Conservation (phyloP, 53 echinoderm and acorn worm genomes). For the Mesocentrotus franciscanus region DNA sequence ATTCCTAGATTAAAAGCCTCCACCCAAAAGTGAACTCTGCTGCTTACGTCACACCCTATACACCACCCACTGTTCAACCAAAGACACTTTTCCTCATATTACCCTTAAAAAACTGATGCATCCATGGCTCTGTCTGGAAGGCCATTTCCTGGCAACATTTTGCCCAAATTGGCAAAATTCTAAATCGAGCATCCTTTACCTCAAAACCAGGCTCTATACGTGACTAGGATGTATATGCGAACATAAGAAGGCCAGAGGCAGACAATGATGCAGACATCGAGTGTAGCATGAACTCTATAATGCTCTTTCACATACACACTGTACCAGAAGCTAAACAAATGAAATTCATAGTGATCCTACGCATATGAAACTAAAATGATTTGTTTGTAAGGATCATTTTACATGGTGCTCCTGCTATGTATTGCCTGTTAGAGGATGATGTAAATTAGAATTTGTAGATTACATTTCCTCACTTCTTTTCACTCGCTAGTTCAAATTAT, state of each 20-base stretch:
- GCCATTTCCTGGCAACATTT: slow-evolving; percentile 42
- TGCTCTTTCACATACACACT: not conserved
- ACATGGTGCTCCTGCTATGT: not conserved
- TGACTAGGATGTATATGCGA: slow-evolving; percentile 34
- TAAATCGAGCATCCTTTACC: not conserved
- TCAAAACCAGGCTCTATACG: not conserved
- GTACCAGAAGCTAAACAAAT: not conserved
- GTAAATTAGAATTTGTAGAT: not conserved
- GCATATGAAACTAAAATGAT: slow-evolving; percentile 21
- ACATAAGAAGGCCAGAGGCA: not conserved
- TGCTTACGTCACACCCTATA: not conserved
- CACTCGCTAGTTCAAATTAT: not conserved
- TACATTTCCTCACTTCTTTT: not conserved
- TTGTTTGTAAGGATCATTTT: not conserved
- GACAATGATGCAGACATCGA: not conserved
- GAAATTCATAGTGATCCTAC: not conserved
- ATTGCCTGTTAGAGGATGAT: not conserved
- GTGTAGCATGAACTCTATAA: not conserved
- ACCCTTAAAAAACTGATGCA: not conserved
- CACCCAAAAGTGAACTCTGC: slow-evolving; percentile 3
- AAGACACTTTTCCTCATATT: slow-evolving; percentile 39
- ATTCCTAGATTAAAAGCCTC: not conserved
- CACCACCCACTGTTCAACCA: slow-evolving; percentile 15
- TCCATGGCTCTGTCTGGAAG: not conserved
- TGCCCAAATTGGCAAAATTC: slow-evolving; percentile 36